A percentile compares a stretch with the other conserved stretches of the same genome.
These are phyloP conservation scores for Halocaridina rubra DNA, from an alignment of 2,888 invertebrate genomes.

Conservation along the genomic window DNA sequence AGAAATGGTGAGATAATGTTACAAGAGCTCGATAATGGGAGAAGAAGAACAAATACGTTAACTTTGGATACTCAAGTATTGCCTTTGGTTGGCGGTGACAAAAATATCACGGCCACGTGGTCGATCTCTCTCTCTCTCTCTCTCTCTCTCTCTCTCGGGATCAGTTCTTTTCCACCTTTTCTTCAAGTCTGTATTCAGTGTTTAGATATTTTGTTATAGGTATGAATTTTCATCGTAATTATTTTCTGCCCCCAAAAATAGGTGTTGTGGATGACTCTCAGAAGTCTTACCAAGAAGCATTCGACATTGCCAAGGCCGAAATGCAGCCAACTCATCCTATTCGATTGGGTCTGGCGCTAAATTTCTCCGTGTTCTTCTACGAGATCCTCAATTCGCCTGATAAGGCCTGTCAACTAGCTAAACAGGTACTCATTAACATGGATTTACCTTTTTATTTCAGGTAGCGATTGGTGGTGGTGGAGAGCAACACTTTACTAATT, in stretches of 20 bases:
- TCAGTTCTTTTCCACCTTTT: too few species aligned
- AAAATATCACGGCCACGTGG: too few species aligned
- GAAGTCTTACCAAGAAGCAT: slow-evolving; percentile 96
- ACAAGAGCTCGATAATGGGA: too few species aligned
- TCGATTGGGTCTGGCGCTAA: slow-evolving; percentile 96
- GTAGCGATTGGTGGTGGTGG: slow-evolving; percentile 18
- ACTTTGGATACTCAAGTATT: too few species aligned
- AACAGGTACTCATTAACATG: slow-evolving; percentile 79
- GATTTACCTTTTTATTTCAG: neutral
- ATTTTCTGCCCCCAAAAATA: slow-evolving; percentile 67
- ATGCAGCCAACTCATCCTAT: slow-evolving; percentile 99
- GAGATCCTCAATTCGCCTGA: slow-evolving; percentile 97
- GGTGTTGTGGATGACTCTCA: slow-evolving; percentile 95
- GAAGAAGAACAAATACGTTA: too few species aligned
- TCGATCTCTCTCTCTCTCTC: too few species aligned
- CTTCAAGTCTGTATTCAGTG: too few species aligned
- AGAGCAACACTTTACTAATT: slow-evolving; percentile 38
- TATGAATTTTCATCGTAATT: neutral
- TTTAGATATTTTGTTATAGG: neutral
- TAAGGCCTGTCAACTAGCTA: slow-evolving; percentile 93
- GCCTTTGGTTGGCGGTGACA: too few species aligned
- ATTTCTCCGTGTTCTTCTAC: slow-evolving; percentile 99
- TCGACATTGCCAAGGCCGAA: slow-evolving; percentile 95
- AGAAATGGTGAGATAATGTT: too few species aligned
- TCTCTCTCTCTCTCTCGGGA: too few species aligned